phyloP scores from a whole-genome alignment of 2,113 vertebrate species.

The Pyxicephalus adspersus region DNA sequence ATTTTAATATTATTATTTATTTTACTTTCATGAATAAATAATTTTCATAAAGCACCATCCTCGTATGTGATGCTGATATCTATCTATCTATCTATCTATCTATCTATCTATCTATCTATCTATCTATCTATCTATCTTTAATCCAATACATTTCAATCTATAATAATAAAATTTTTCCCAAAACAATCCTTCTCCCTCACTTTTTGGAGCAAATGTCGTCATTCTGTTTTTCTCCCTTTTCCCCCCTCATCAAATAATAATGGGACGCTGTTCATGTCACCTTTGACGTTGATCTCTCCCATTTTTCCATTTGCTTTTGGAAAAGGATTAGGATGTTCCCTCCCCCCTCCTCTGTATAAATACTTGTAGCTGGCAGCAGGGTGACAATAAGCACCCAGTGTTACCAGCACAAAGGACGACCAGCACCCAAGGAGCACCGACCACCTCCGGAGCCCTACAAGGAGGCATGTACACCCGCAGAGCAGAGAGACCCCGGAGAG shows the following conservation, averaged over 20 bases:
- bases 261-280: slow-evolving; percentile 45
- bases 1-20: too few relatives aligned
- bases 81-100: slow-evolving; percentile 2
- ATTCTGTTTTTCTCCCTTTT: background rate
- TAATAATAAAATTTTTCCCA: background rate
- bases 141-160: background rate
- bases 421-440: background rate
- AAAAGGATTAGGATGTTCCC: slow-evolving; percentile 63
- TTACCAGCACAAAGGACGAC: slow-evolving; percentile 55
- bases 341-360: slow-evolving; percentile 53
- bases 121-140: background rate
- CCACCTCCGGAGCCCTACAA: background rate
- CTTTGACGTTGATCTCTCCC: slow-evolving; percentile 64
- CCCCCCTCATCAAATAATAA: slow-evolving; percentile 12
- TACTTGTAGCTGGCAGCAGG: slow-evolving; percentile 19
- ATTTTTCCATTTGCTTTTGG: slow-evolving; percentile 72
- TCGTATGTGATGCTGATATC: background rate
- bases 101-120: background rate
- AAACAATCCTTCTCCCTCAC: background rate
- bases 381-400: background rate
- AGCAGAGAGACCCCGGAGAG: slow-evolving; percentile 76
- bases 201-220: background rate
- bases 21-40: too few relatives aligned
- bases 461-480: slow-evolving; percentile 76
- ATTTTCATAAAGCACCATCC: too few relatives aligned